Conservation (phyloP, 2,888 invertebrate species). For the Octodonta nipae region DNA sequence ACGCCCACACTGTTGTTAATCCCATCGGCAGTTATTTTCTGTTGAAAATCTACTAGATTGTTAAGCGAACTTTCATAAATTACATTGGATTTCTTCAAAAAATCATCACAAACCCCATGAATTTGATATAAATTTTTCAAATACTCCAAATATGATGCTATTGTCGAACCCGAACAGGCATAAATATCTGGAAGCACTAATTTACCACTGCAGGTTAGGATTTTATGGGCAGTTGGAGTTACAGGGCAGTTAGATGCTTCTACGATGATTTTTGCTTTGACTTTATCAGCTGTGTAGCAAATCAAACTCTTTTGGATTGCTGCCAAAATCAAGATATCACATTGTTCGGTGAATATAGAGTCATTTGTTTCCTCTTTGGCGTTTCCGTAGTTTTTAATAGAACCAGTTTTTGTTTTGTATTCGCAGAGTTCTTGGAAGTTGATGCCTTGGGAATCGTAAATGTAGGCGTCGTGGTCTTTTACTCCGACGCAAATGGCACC, state of each 20-base stretch:
- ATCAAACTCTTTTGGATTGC: constrained; percentile 26
- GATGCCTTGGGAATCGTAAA: constrained; percentile 27
- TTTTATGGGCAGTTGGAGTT: constrained; percentile 29
- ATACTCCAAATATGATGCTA: constrained; percentile 30
- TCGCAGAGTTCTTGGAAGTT: constrained; percentile 22
- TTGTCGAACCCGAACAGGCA: constrained; percentile 24
- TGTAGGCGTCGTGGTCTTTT: constrained; percentile 25
- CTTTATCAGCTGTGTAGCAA: constrained; percentile 26
- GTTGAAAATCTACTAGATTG: too few species aligned
- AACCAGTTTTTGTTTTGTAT: constrained; percentile 20
- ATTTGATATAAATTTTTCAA: constrained; percentile 19
- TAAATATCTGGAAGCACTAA: constrained; percentile 31
- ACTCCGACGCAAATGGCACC: constrained; percentile 31
- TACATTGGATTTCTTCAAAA: too few species aligned
- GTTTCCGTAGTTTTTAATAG: constrained; percentile 20
- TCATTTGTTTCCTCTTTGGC: constrained; percentile 18
- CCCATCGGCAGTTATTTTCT: too few species aligned
- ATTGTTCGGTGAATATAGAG: constrained; percentile 24
- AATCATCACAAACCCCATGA: constrained; percentile 8
- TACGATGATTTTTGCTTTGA: constrained; percentile 29
- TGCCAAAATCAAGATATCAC: constrained; percentile 29
- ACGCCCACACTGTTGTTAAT: too few species aligned
- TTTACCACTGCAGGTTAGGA: constrained; percentile 21
- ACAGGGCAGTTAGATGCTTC: constrained; percentile 30
- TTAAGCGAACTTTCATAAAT: too few species aligned